Evolutionary conservation across 2,797 vertebrate genomes (phyloP).

Genomic region (Eidolon dupreanum): DNA sequence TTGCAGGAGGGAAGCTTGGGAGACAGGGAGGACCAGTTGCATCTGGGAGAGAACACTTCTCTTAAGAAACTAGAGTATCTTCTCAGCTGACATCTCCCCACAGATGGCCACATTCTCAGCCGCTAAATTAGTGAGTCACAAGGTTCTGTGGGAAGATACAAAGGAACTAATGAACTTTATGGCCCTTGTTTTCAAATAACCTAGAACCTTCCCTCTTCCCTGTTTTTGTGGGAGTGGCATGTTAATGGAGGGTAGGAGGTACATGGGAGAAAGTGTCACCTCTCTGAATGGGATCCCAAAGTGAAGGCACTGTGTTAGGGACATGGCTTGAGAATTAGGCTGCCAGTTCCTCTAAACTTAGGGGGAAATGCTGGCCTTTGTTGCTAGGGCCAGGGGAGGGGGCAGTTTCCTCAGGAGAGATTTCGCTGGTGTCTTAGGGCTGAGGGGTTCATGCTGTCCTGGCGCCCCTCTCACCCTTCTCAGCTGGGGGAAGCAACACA

Average conservation of each 20-base stretch:
- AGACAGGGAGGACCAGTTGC: background rate
- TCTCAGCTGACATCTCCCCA: background rate
- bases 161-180: constrained; percentile 20
- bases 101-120: too few species aligned
- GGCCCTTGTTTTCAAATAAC: background rate
- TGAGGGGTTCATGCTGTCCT: background rate
- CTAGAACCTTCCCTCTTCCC: background rate
- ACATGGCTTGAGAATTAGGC: background rate
- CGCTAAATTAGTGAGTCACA: background rate
- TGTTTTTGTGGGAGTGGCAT: background rate
- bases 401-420: background rate
- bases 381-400: background rate
- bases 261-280: background rate
- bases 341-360: background rate
- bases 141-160: background rate
- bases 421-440: background rate
- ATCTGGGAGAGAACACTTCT: background rate
- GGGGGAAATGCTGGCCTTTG: background rate
- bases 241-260: background rate
- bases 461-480: background rate
- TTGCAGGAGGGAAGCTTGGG: background rate
- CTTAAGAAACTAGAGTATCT: background rate
- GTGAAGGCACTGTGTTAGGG: background rate
- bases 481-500: background rate
- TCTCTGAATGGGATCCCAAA: background rate